Evolutionary conservation across 2,113 vertebrate genomes (phyloP).

Genomic region (Poeciliopsis prolifica): DNA sequence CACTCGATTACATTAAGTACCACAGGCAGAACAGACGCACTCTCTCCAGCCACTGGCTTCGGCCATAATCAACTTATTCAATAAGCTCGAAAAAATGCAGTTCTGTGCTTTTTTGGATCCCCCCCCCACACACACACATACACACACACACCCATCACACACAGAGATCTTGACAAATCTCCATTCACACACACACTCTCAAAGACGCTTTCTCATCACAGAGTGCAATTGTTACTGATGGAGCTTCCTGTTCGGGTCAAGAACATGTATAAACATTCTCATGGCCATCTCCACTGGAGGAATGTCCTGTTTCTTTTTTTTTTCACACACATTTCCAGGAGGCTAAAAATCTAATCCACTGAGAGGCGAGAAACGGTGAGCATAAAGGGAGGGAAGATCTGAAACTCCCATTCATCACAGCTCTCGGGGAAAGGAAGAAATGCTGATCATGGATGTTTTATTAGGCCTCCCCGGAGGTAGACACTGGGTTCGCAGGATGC

Average conservation of each 20-base stretch:
- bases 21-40: slow-evolving; percentile 58
- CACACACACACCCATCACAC: slow-evolving; percentile 8
- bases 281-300: slow-evolving; percentile 36
- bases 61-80: slow-evolving; percentile 74
- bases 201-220: slow-evolving; percentile 18
- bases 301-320: slow-evolving; percentile 50
- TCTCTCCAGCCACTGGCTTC: slow-evolving; percentile 65
- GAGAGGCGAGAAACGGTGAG: slow-evolving; percentile 38
- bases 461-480: slow-evolving; percentile 32
- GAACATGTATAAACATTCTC: slow-evolving; percentile 56
- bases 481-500: slow-evolving; percentile 27
- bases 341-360: slow-evolving; percentile 59
- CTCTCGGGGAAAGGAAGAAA: slow-evolving; percentile 52
- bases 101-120: slow-evolving; percentile 32
- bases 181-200: slow-evolving; percentile 18
- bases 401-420: slow-evolving; percentile 42
- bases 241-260: slow-evolving; percentile 52
- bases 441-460: slow-evolving; percentile 60
- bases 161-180: background rate
- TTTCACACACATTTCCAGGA: slow-evolving; percentile 16
- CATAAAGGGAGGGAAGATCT: slow-evolving; percentile 20
- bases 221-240: slow-evolving; percentile 31
- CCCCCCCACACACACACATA: background rate
- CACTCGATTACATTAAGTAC: slow-evolving; percentile 76
- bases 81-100: slow-evolving; percentile 70